These are phyloP conservation scores for Drosophila tristis DNA, from an alignment of 1,140 invertebrate species.

Conservation along the genomic window DNA sequence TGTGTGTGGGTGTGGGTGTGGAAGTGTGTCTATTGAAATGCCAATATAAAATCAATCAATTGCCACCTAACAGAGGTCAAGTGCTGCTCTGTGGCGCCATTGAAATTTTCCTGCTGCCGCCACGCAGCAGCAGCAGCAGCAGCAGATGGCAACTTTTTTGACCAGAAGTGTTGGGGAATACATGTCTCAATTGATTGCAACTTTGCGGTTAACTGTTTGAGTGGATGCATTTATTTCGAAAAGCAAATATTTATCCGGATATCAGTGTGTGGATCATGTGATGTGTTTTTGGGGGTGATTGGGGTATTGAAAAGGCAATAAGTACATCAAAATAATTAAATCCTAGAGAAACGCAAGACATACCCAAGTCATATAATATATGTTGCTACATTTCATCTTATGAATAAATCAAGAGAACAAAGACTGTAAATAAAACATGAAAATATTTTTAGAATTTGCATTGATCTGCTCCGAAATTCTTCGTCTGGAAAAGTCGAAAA, in stretches of 20 bases:
- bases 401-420: too few species aligned
- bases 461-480: too few species aligned
- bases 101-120: conserved; percentile 50
- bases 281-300: too few species aligned
- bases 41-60: conserved; percentile 82
- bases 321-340: too few species aligned
- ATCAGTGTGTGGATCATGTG: not conserved
- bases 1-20: conserved; percentile 8
- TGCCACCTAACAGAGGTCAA: conserved; percentile 76
- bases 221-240: conserved; percentile 1
- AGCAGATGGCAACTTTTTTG: conserved; percentile 48
- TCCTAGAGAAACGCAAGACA: too few species aligned
- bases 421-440: too few species aligned
- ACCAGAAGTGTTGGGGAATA: conserved; percentile 46
- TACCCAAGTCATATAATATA: too few species aligned
- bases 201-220: conserved; percentile 38
- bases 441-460: too few species aligned
- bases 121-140: not conserved
- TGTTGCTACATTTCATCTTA: too few species aligned
- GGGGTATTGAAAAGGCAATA: too few species aligned
- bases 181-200: conserved; percentile 46
- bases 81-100: conserved; percentile 74
- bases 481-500: too few species aligned
- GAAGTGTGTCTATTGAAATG: conserved; percentile 63
- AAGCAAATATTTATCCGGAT: not conserved